phyloP scores from a whole-genome alignment of 2,113 vertebrate species.

The Prionailurus viverrinus region DNA sequence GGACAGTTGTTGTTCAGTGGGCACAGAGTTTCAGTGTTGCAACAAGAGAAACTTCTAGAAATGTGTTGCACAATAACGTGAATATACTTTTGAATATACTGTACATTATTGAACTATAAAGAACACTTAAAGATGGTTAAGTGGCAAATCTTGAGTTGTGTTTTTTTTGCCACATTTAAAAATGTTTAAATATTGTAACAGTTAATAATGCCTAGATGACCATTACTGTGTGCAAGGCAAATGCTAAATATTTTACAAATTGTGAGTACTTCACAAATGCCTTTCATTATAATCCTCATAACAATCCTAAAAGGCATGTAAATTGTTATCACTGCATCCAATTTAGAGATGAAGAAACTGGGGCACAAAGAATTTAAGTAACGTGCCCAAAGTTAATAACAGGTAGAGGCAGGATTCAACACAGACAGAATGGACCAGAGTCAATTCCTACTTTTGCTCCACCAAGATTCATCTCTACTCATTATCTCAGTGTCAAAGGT shows the following conservation, averaged over 20 bases:
- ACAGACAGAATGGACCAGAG: not conserved
- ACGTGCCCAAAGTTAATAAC: not conserved
- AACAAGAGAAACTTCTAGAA: not conserved
- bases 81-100: not conserved
- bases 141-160: not conserved
- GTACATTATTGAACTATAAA: not conserved
- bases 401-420: not conserved
- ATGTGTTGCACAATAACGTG: not conserved
- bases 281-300: not conserved
- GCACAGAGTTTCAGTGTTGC: not conserved
- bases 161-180: not conserved
- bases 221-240: not conserved
- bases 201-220: not conserved
- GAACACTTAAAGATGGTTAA: not conserved
- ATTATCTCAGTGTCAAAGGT: not conserved
- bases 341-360: not conserved
- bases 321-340: not conserved
- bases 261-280: not conserved
- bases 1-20: not conserved
- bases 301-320: not conserved
- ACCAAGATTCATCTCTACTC: not conserved
- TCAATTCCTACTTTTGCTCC: not conserved
- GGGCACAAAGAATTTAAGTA: not conserved
- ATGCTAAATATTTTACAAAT: slow-evolving; percentile 13
- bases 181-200: not conserved